Percentiles rank a stretch among this genome's conserved stretches.
Conservation (phyloP, 2,797 vertebrate species). For the Neosalanx taihuensis region DNA sequence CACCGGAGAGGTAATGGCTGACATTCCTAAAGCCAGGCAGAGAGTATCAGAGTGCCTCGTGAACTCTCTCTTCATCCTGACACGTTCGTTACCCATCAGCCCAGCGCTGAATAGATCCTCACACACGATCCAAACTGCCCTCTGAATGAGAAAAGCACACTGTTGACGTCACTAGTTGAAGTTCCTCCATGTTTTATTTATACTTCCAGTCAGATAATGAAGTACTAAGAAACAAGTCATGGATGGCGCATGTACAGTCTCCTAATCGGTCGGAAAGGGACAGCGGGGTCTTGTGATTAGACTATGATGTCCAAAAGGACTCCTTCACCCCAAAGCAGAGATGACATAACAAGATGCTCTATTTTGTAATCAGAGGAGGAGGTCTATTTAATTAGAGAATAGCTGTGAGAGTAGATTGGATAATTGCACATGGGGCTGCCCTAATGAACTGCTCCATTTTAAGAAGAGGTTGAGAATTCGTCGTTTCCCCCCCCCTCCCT, state of each 20-base stretch:
- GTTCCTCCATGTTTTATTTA: not conserved
- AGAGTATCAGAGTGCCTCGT: slow-evolving; percentile 19
- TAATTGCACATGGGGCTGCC: slow-evolving; percentile 10
- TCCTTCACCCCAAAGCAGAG: slow-evolving; percentile 5
- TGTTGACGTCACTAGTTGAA: not conserved
- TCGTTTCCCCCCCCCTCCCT: too few species aligned
- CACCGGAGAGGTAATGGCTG: slow-evolving; percentile 31
- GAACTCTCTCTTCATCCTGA: slow-evolving; percentile 16
- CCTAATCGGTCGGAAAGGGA: too few species aligned
- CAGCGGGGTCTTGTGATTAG: not conserved
- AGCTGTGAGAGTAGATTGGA: not conserved
- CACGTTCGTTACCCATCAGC: slow-evolving; percentile 22
- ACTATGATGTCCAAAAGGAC: not conserved
- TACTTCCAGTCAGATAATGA: not conserved
- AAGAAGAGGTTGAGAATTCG: not conserved
- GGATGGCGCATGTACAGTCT: not conserved
- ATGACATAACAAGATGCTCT: slow-evolving; percentile 6
- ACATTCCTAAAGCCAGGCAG: slow-evolving; percentile 13
- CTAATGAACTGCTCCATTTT: slow-evolving; percentile 9
- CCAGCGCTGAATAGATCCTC: not conserved
- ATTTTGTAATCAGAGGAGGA: slow-evolving; percentile 19
- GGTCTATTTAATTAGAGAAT: slow-evolving; percentile 9
- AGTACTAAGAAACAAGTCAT: not conserved
- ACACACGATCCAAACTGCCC: not conserved
- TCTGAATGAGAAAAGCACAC: not conserved